Evolutionary conservation across 2,113 vertebrate species (phyloP).

Genomic region (Campylomormyrus numenius): DNA sequence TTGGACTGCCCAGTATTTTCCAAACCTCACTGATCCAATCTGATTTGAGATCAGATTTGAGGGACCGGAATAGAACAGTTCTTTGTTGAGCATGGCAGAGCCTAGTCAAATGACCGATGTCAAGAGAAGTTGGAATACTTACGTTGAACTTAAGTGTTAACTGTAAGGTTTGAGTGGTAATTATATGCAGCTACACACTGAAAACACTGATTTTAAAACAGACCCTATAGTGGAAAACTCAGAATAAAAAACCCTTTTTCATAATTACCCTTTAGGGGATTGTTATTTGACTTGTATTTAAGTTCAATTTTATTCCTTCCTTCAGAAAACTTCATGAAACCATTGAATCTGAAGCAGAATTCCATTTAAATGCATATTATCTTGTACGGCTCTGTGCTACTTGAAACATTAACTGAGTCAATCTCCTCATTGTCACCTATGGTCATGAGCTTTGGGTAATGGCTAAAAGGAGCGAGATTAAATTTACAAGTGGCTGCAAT

Average conservation of each 20-base stretch:
- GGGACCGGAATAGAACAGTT: not conserved
- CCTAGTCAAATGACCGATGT: not conserved
- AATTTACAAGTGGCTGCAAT: not conserved
- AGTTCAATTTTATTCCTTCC: not conserved
- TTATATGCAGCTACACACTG: not conserved
- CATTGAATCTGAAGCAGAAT: not conserved
- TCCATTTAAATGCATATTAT: constrained; percentile 3
- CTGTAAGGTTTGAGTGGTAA: not conserved
- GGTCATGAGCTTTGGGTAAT: not conserved
- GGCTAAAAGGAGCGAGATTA: not conserved
- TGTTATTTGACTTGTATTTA: not conserved
- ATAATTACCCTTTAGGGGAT: not conserved
- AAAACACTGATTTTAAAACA: not conserved
- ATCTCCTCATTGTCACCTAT: not conserved
- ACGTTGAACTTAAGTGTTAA: not conserved
- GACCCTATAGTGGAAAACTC: not conserved
- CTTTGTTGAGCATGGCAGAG: not conserved
- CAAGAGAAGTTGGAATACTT: not conserved
- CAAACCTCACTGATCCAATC: not conserved
- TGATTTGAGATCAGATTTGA: not conserved
- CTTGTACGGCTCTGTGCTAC: not conserved
- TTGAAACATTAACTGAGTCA: constrained; percentile 2
- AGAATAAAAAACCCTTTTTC: not conserved
- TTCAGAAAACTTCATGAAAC: not conserved
- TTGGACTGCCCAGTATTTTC: not conserved